Base-by-base conservation (phyloP, 2,888 invertebrate species). In the Yponomeuta plumbellus region DNA sequence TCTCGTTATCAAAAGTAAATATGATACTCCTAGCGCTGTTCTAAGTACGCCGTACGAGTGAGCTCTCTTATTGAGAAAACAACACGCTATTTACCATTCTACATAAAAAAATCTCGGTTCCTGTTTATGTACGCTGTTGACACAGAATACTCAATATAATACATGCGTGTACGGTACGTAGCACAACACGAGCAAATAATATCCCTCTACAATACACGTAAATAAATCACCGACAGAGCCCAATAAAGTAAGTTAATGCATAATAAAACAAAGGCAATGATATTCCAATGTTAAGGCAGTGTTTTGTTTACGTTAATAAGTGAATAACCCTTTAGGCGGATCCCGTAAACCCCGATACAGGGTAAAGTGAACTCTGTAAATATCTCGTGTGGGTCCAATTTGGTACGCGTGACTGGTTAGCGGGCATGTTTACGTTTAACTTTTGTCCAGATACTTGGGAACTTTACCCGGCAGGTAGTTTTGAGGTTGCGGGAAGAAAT, bases 1-100 rank as follows among this genome's bases (percentile, higher is more conserved):
- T 88, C 86, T 85, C 82, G 88, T 88, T 87, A 86, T 81, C 79
- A 13, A 61, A 66, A 23, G 66, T 66, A 68, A 56, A 52, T 61
- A 26, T 64, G 64, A 64, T 59, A 59, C 59, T 59, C 59, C 0
- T 52, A 52, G 44, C 44, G 44, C 13, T 1, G 8, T 17, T 52
- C 44, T 52, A 52, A 17, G 44, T 17, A 52, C n/a, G n/a, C n/a
- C n/a, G n/a, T n/a, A n/a, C n/a, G n/a, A n/a, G n/a, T n/a, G n/a
- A n/a, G n/a, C n/a, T n/a, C 44, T 52, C 44, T 4, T 34, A 34
- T 34, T 34, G 34, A 34, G 34, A 13, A 13, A 44, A 17, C 44
- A 17, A 52, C 44, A 52, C 44, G 17, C 17, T 52, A 52, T 52
- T 52, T 44, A 44, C 44, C 17, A 13, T 52, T 13, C 17, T 52